These are phyloP conservation scores for Cheilinus undulatus DNA, from an alignment of 2,113 vertebrate species.

Conservation along the genomic window DNA sequence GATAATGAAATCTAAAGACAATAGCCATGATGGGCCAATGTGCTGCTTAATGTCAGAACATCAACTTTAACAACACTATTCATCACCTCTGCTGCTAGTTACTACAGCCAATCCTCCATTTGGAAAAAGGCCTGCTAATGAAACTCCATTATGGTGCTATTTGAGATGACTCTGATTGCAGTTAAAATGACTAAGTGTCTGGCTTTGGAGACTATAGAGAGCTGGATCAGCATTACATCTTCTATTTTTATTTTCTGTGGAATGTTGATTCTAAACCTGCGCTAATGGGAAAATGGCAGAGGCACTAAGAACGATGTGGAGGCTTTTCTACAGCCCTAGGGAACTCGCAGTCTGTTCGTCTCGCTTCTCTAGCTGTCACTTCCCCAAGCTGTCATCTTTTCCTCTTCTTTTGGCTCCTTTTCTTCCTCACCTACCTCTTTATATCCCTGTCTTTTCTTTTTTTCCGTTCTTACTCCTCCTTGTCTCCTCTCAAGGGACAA, in stretches of 20 bases:
- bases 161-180: conserved; percentile 74
- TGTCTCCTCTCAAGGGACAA: conserved; percentile 74
- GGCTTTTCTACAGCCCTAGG: conserved; percentile 64
- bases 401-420: conserved; percentile 35
- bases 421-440: conserved; percentile 37
- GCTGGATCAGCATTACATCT: conserved; percentile 66
- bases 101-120: conserved; percentile 49
- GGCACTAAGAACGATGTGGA: conserved; percentile 54
- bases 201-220: conserved; percentile 52
- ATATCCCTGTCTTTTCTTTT: conserved; percentile 31
- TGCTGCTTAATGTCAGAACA: conserved; percentile 79
- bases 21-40: conserved; percentile 77
- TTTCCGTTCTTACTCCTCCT: conserved; percentile 52
- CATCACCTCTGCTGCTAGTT: conserved; percentile 68
- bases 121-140: conserved; percentile 70
- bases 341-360: conserved; percentile 68
- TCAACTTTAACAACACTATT: conserved; percentile 80
- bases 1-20: conserved; percentile 84
- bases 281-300: conserved; percentile 67
- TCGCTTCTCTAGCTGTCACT: conserved; percentile 70
- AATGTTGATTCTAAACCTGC: conserved; percentile 72
- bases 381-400: conserved; percentile 68
- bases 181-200: conserved; percentile 74
- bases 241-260: conserved; percentile 72
- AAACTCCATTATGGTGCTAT: conserved; percentile 75